A percentile compares a stretch with the other conserved stretches of the same genome.
Evolutionary conservation across 2,113 vertebrate species (phyloP).

Genomic region (Scopus umbretta): DNA sequence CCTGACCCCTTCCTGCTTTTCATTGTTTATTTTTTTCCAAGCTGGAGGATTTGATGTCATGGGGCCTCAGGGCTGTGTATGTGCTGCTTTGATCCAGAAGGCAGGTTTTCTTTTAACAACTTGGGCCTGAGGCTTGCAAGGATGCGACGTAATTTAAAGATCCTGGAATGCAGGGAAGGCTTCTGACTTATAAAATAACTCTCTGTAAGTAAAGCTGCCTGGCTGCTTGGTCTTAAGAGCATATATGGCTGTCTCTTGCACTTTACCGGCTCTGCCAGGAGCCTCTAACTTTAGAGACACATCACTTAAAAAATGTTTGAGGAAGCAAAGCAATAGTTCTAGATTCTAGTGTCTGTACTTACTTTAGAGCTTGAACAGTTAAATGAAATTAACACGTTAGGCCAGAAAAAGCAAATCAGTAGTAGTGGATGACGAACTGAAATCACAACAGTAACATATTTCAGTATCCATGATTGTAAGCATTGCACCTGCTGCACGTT

Average conservation of each 20-base stretch:
- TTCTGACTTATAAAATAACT: background rate
- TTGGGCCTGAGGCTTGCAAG: background rate
- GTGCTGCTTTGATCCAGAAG: background rate
- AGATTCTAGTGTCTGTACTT: background rate
- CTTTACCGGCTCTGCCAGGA: background rate
- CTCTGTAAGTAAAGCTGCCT: background rate
- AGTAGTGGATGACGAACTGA: background rate
- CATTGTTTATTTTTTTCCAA: accelerated
- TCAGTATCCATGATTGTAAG: background rate
- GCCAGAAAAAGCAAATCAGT: background rate
- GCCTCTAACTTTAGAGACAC: background rate
- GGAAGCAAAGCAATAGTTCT: background rate
- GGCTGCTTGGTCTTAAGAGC: background rate
- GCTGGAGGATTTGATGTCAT: background rate
- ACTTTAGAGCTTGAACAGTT: background rate
- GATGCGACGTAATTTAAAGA: background rate
- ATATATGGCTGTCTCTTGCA: background rate
- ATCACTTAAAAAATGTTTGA: background rate
- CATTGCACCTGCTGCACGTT: background rate
- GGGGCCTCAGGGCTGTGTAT: background rate
- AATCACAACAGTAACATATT: background rate
- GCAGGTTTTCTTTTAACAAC: background rate
- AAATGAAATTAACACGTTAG: background rate
- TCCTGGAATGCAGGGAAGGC: background rate
- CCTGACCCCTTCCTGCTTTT: background rate